phyloP scores from a whole-genome alignment of 2,888 invertebrate species.

The Orthosia gothica region DNA sequence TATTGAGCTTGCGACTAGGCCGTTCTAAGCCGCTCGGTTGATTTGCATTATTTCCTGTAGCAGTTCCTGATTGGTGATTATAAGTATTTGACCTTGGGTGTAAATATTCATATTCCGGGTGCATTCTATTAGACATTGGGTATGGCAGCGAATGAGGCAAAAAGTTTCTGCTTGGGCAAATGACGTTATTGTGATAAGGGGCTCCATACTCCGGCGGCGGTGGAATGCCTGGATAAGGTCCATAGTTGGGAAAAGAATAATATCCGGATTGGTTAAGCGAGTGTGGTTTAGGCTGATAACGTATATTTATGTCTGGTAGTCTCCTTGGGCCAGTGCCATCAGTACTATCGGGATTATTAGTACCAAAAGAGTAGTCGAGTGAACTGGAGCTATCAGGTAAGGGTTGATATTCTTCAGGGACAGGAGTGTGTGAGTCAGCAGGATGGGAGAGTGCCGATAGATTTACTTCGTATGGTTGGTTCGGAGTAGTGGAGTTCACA shows the following conservation, averaged over 20 bases:
- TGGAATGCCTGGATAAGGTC: conserved; percentile 74
- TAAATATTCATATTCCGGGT: conserved; percentile 72
- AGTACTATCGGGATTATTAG: conserved; percentile 75
- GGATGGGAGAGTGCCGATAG: conserved; percentile 79
- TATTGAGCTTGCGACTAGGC: conserved; percentile 87
- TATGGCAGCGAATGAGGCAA: conserved; percentile 77
- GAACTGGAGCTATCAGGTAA: conserved; percentile 88
- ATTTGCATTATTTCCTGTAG: conserved; percentile 56
- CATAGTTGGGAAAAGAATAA: conserved; percentile 79
- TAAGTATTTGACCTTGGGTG: conserved; percentile 58
- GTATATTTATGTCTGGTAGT: conserved; percentile 81
- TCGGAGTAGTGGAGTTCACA: conserved; percentile 83
- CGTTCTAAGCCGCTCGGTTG: conserved; percentile 78
- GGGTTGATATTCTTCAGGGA: conserved; percentile 89
- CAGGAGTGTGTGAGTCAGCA: conserved; percentile 84
- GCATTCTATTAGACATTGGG: conserved; percentile 73
- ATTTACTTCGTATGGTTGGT: conserved; percentile 81
- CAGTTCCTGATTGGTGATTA: conserved; percentile 49
- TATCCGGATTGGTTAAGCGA: conserved; percentile 76
- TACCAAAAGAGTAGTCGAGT: conserved; percentile 79
- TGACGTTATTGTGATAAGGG: conserved; percentile 81
- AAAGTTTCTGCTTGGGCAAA: conserved; percentile 78
- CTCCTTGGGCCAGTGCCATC: conserved; percentile 72
- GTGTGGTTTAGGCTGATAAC: conserved; percentile 86
- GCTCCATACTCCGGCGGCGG: conserved; percentile 77